These are phyloP conservation scores for Saccostrea echinata DNA, from an alignment of 1,140 invertebrate genomes.

Conservation along the genomic window DNA sequence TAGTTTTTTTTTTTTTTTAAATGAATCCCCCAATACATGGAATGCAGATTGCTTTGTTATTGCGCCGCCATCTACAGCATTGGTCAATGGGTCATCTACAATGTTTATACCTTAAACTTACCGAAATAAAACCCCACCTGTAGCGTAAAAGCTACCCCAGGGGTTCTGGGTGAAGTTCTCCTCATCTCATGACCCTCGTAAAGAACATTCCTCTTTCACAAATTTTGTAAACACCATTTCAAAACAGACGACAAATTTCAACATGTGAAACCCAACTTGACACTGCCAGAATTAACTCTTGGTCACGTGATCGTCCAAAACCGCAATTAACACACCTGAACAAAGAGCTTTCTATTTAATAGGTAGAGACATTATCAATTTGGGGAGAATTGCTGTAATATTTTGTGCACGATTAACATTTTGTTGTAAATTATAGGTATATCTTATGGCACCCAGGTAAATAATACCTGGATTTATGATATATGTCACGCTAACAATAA, in stretches of 20 bases:
- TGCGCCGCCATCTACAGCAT: constrained; percentile 18
- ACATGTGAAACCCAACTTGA: constrained; percentile 33
- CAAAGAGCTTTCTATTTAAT: not conserved
- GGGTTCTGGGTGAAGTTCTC: not conserved
- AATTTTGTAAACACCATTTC: constrained; percentile 18
- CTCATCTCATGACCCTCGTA: constrained; percentile 23
- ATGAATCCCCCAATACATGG: not conserved
- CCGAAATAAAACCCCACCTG: constrained; percentile 8
- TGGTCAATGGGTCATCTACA: constrained; percentile 26
- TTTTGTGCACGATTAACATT: not conserved
- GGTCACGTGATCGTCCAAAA: constrained; percentile 7
- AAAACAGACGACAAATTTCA: constrained; percentile 32
- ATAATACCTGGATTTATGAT: constrained; percentile 29
- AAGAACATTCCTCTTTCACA: not conserved
- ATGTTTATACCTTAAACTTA: constrained; percentile 18
- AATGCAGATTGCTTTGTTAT: constrained; percentile 24
- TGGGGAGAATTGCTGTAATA: not conserved
- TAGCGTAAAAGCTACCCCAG: constrained; percentile 8
- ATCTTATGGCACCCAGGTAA: constrained; percentile 15
- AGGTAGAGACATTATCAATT: not conserved
- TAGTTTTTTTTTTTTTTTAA: not conserved
- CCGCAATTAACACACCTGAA: constrained; percentile 31
- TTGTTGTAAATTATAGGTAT: not conserved
- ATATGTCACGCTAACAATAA: constrained; percentile 14
- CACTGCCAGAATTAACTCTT: constrained; percentile 33